Base-by-base conservation (phyloP, 2,113 vertebrate species). In the Gopherus evgoodei region DNA sequence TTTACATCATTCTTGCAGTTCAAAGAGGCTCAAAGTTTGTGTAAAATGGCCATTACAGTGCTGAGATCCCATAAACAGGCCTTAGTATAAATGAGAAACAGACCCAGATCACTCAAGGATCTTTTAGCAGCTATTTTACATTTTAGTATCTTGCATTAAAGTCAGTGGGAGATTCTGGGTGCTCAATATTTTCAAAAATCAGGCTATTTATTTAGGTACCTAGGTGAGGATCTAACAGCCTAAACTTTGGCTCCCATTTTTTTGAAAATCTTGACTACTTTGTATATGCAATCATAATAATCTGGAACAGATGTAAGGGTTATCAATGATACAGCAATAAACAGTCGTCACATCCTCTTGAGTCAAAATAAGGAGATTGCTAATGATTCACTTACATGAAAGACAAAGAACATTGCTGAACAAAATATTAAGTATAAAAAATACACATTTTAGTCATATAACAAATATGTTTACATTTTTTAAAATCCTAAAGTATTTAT, bases 371-470 rank as follows among this genome's bases (percentile, higher is more conserved):
- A 75, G 27, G 53, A 95, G 79, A 65, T 81, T 42, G 85, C 86
- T 91, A 87, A 90, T 59, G 80, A 95, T 97, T 94, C 91, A 10
- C 75, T 97, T 96, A 94, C 94, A 95, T 94, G 84, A 84, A 82
- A 90, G 91, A 96, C 93, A 90, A 95, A 87, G 95, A 95, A 91
- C 88, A 96, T 50, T 52, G 80, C 95, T 93, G 82, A n/a, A 93
- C 27, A 96, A 96, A 96, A 95, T 65, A 95, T 72, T 49, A 84
- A 78, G 44, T 90, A 57, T 84, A 96, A 92, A 92, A 84, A 75
- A 95, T 92, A 94, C 79, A 3, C 81, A 44, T 95, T 94, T 78
- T 25, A 78, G 24, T 78, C 22, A 25, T 8, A 8, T 78, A 78
- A 47, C 27, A 47, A 78, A 47, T 76, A 42, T 76, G 9, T 44